A percentile compares a stretch with the other conserved stretches of the same genome.
These are phyloP conservation scores for Cyphomyrus discorhynchus DNA, from an alignment of 2,113 vertebrate species.

Conservation along the genomic window DNA sequence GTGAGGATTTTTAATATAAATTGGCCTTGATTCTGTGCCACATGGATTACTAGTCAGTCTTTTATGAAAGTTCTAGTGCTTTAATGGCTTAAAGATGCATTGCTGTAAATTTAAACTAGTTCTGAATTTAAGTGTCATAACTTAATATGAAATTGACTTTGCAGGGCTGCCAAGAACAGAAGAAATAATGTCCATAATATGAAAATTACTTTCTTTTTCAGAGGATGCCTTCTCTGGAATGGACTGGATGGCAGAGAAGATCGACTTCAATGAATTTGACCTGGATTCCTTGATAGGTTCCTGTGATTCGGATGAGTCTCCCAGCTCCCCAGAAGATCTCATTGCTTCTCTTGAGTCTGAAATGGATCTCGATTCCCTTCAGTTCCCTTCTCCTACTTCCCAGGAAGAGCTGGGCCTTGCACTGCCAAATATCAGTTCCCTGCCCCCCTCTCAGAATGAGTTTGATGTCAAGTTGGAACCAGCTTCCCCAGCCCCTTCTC, in stretches of 20 bases:
- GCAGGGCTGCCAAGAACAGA: no score
- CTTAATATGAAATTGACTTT: background rate
- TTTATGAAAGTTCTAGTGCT: background rate
- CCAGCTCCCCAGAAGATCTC: slow-evolving; percentile 72
- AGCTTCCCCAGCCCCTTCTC: slow-evolving; percentile 34
- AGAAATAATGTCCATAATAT: no score
- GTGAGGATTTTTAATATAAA: slow-evolving; percentile 48
- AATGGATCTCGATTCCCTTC: slow-evolving; percentile 47
- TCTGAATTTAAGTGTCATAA: background rate
- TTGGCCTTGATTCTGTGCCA: background rate
- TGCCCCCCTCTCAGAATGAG: slow-evolving; percentile 38
- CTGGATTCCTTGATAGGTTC: slow-evolving; percentile 75
- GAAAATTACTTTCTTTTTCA: slow-evolving; percentile 24
- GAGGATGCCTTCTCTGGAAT: slow-evolving; percentile 77
- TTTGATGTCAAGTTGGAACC: slow-evolving; percentile 60
- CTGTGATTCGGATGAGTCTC: slow-evolving; percentile 70
- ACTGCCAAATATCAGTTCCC: background rate
- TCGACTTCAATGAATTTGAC: slow-evolving; percentile 83
- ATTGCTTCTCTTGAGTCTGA: slow-evolving; percentile 50
- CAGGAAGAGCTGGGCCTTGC: slow-evolving; percentile 20
- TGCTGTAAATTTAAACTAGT: background rate
- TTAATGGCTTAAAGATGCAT: background rate
- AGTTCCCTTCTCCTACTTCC: background rate
- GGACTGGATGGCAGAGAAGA: slow-evolving; percentile 91
- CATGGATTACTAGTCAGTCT: background rate